Evolutionary conservation across 2,888 invertebrate genomes (phyloP), one percentile per base, ranked within the genome.

Genomic region (Clivina fossor): DNA sequence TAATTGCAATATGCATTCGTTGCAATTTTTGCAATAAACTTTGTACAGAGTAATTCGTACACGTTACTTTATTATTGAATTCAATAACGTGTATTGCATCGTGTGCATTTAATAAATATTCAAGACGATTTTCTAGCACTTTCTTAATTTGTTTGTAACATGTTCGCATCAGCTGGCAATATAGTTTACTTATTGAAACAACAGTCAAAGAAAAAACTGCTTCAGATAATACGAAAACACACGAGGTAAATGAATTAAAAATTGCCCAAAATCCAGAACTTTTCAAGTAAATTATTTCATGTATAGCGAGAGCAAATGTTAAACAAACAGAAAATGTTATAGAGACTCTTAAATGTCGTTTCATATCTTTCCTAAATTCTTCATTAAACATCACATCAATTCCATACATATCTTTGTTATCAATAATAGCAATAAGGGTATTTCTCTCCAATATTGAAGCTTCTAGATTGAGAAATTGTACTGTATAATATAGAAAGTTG

Each of bases 11-110:
- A 18, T 50, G 50, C 40, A 50, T 30, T 13, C 30, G 18, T 50
- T 50, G 50, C 16, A 50, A 40, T 32, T 40, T 50, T 30, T 50
- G 24, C 28, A 49, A 49, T 9, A 37, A 38, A 38, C n/a, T 38
- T 18, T 26, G 4, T 13, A 35, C 15, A 9, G 35, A 9, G 22
- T 16, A 24, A 35, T 22, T 22, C 22, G 16, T 38, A 18, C 22
- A 20, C 9, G 40, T 32, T 11, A 47, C 20, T 20, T 40, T 28
- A 40, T 50, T 16, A 28, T 28, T 11, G 32, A 11, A 40, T 11
- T 38, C 26, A 30, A 13, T 47, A 3, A 47, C 19, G 18, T 38
- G n/a, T 7, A 40, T 19, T 32, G 30, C 22, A 28, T 40, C 30
- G 38, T 50, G 30, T 9, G 38, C 30, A 7, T 19, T 8, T 18